phyloP scores from a whole-genome alignment of 2,888 invertebrate genomes.

The Sarcophaga caerulescens region DNA sequence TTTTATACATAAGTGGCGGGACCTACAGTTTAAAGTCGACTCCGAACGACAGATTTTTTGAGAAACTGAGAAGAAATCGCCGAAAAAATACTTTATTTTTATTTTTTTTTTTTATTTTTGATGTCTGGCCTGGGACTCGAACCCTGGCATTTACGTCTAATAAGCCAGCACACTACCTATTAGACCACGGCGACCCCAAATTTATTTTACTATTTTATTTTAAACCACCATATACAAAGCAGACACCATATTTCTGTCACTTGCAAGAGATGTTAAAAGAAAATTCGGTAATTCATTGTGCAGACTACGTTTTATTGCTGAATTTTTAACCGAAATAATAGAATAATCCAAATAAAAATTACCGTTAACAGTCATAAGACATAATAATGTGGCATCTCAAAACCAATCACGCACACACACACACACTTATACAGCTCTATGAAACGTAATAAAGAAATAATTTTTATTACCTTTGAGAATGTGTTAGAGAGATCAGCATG shows the following conservation, averaged over 20 bases:
- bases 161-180: too few species aligned
- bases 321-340: constrained; percentile 29
- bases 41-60: too few species aligned
- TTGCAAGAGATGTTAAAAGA: not conserved
- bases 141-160: too few species aligned
- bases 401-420: not conserved
- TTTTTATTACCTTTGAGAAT: not conserved
- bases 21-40: too few species aligned
- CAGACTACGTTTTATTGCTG: not conserved
- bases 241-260: not conserved
- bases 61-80: too few species aligned
- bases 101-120: too few species aligned
- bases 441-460: constrained; percentile 22
- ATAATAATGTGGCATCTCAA: constrained; percentile 40
- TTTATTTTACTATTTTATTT: not conserved
- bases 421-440: not conserved
- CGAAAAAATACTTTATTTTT: too few species aligned
- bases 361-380: constrained; percentile 54
- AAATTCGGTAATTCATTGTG: constrained; percentile 9
- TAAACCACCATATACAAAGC: not conserved
- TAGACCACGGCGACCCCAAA: too few species aligned
- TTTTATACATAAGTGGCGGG: too few species aligned
- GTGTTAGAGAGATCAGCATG: not conserved
- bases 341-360: constrained; percentile 14
- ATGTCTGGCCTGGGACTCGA: too few species aligned